Conservation (phyloP, 2,113 vertebrate genomes). For the Parotia lawesii region DNA sequence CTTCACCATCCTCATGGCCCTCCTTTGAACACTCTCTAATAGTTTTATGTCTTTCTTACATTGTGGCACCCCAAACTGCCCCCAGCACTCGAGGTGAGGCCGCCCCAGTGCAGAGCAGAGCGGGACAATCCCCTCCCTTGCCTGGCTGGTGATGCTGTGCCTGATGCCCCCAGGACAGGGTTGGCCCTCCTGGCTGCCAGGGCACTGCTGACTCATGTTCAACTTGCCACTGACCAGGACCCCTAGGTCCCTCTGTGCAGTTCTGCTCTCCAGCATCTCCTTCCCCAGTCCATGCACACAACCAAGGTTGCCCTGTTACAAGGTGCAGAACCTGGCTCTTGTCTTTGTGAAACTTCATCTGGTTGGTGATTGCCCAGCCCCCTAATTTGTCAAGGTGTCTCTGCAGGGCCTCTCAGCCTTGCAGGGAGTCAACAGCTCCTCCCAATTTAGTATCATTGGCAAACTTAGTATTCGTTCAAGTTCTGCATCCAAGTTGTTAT, state of each 20-base stretch:
- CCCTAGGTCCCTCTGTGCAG: not conserved
- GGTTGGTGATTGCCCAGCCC: not conserved
- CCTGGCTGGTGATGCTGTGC: fast-evolving
- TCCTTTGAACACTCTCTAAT: not conserved
- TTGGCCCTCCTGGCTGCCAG: not conserved
- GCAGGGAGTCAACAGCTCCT: not conserved
- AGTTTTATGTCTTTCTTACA: fast-evolving
- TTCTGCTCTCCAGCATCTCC: not conserved
- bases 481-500: not conserved
- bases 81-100: not conserved
- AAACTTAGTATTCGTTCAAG: not conserved
- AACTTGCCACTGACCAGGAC: not conserved
- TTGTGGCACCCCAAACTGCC: not conserved
- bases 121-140: not conserved
- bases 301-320: not conserved
- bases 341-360: not conserved
- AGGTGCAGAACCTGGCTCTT: not conserved
- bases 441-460: not conserved
- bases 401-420: not conserved
- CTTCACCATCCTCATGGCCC: fast-evolving
- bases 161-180: not conserved
- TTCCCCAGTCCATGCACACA: too few relatives aligned
- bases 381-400: not conserved
- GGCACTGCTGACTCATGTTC: not conserved
- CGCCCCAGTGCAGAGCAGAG: not conserved